A percentile compares a stretch with the other conserved stretches of the same genome.
Conservation (phyloP, 2,113 vertebrate genomes). For the Proteles cristata region DNA sequence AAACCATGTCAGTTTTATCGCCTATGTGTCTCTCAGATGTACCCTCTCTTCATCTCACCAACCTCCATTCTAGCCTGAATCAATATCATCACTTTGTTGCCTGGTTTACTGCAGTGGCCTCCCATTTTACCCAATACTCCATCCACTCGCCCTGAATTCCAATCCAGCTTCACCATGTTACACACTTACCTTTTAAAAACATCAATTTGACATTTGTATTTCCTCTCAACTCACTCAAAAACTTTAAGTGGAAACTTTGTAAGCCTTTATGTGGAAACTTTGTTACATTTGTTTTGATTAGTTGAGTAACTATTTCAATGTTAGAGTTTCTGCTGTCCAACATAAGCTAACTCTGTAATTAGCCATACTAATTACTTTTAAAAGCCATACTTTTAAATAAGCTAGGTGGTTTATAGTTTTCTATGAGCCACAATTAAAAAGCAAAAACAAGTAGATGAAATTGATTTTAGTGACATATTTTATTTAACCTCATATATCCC, state of each 20-base stretch:
- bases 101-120: background rate
- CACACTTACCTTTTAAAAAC: background rate
- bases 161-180: background rate
- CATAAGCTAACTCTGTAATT: background rate
- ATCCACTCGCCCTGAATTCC: background rate
- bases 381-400: background rate
- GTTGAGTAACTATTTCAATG: background rate
- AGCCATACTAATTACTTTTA: background rate
- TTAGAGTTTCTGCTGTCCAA: background rate
- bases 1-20: background rate
- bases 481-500: constrained; percentile 30
- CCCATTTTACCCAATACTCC: background rate
- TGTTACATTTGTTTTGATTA: constrained; percentile 15
- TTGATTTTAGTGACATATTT: constrained; percentile 12
- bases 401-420: background rate
- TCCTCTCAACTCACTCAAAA: background rate
- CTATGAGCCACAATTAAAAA: background rate
- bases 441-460: background rate
- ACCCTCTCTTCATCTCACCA: background rate
- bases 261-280: background rate
- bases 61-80: background rate
- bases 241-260: background rate
- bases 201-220: background rate
- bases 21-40: background rate
- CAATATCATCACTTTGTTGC: background rate